These are phyloP conservation scores for Liolophura sinensis DNA, from an alignment of 1,140 invertebrate genomes.

Conservation along the genomic window DNA sequence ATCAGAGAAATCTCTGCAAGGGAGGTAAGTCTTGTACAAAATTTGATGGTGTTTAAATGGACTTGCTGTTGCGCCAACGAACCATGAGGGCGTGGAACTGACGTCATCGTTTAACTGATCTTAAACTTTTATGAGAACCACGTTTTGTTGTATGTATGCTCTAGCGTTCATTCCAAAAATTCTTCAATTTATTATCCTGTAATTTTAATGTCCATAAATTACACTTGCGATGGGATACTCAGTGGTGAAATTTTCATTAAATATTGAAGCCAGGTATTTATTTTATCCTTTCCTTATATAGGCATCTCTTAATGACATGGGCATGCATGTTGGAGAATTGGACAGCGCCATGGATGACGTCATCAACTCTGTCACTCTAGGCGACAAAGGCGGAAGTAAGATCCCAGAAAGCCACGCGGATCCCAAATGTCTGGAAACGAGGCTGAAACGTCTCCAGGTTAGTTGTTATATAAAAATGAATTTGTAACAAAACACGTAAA, in stretches of 20 bases:
- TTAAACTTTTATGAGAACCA: no score
- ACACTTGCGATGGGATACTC: no score
- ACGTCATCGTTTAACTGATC: no score
- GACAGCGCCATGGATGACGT: slow-evolving; percentile 93
- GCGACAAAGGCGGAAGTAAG: slow-evolving; percentile 59
- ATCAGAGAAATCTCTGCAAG: slow-evolving; percentile 87
- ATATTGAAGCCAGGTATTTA: background rate
- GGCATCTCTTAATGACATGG: slow-evolving; percentile 85
- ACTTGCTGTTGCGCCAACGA: no score
- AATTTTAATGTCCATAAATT: no score
- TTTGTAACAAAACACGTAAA: no score
- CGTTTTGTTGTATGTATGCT: no score
- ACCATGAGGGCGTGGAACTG: no score
- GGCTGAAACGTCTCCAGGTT: slow-evolving; percentile 91
- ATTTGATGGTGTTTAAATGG: no score
- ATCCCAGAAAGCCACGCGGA: slow-evolving; percentile 84
- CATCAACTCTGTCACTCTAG: slow-evolving; percentile 64
- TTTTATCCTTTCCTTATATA: slow-evolving; percentile 22
- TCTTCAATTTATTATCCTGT: no score
- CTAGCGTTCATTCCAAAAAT: no score
- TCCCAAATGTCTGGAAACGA: slow-evolving; percentile 94
- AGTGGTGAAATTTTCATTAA: background rate
- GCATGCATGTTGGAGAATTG: slow-evolving; percentile 93
- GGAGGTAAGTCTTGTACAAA: slow-evolving; percentile 63
- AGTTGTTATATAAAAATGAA: background rate